phyloP scores from a whole-genome alignment of 2,113 vertebrate species.

The Lasiurus borealis region DNA sequence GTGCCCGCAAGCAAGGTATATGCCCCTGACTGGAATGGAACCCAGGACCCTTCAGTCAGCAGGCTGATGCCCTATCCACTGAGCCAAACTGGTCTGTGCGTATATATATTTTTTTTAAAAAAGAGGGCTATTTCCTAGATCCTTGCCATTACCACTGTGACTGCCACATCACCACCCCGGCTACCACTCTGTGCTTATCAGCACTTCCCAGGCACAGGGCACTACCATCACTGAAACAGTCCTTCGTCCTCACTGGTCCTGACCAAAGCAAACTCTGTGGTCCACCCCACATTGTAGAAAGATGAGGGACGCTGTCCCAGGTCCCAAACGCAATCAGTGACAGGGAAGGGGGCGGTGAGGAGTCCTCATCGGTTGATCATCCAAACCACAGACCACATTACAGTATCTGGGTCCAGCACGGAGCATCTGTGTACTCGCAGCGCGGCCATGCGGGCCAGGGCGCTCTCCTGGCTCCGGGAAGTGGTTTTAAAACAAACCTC shows the following conservation, averaged over 20 bases:
- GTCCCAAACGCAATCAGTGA: not conserved
- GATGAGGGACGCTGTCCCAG: not conserved
- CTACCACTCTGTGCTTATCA: fast-evolving
- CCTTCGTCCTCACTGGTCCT: not conserved
- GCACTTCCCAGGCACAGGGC: not conserved
- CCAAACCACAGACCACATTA: fast-evolving
- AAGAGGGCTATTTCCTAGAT: not conserved
- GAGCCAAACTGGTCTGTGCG: too few relatives aligned
- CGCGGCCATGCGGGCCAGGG: not conserved
- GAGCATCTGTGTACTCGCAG: too few relatives aligned
- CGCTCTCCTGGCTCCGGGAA: not conserved
- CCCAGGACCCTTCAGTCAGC: too few relatives aligned
- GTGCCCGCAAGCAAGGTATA: too few relatives aligned
- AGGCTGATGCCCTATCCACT: too few relatives aligned
- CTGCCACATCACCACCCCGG: not conserved
- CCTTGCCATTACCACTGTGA: not conserved
- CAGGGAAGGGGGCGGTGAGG: too few relatives aligned
- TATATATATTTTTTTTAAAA: too few relatives aligned
- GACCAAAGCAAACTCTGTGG: not conserved
- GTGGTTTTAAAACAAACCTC: slow-evolving; percentile 63
- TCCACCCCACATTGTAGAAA: not conserved
- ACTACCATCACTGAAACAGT: not conserved
- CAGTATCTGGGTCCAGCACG: not conserved
- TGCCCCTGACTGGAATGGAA: too few relatives aligned
- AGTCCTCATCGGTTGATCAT: not conserved